phyloP scores from a whole-genome alignment of 2,888 invertebrate genomes.

The Pegoplata infirma region DNA sequence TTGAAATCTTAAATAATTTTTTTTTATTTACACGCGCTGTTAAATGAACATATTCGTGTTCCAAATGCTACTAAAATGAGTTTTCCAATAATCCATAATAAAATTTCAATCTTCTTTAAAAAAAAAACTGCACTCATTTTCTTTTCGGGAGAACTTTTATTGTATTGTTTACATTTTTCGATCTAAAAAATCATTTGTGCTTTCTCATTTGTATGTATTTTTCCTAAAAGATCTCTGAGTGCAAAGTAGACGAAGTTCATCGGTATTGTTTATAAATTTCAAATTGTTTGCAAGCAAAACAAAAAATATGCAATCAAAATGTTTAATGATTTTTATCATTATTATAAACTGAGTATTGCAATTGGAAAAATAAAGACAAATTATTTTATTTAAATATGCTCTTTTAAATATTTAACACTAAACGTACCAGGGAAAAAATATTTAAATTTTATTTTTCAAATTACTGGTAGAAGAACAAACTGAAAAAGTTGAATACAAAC shows the following conservation, averaged over 20 bases:
- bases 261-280: neutral
- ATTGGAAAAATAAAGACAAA: too few species aligned
- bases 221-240: neutral
- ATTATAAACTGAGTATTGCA: too few species aligned
- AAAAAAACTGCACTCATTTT: constrained; percentile 3
- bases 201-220: neutral
- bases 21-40: constrained; percentile 8
- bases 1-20: neutral
- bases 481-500: too few species aligned
- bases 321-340: too few species aligned
- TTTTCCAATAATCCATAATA: constrained; percentile 36
- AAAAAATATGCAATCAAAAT: neutral
- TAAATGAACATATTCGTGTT: constrained; percentile 47
- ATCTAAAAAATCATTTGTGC: neutral
- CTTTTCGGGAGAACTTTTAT: constrained; percentile 20
- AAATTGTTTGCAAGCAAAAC: neutral
- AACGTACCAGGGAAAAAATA: too few species aligned
- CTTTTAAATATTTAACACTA: too few species aligned
- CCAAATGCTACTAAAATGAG: constrained; percentile 44
- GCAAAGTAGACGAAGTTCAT: neutral
- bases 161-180: constrained; percentile 40
- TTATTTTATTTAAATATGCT: too few species aligned
- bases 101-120: constrained; percentile 10
- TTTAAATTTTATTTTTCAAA: too few species aligned
- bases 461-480: too few species aligned